Evolutionary conservation across 2,797 vertebrate genomes (phyloP).

Genomic region (Crenuchus spilurus): DNA sequence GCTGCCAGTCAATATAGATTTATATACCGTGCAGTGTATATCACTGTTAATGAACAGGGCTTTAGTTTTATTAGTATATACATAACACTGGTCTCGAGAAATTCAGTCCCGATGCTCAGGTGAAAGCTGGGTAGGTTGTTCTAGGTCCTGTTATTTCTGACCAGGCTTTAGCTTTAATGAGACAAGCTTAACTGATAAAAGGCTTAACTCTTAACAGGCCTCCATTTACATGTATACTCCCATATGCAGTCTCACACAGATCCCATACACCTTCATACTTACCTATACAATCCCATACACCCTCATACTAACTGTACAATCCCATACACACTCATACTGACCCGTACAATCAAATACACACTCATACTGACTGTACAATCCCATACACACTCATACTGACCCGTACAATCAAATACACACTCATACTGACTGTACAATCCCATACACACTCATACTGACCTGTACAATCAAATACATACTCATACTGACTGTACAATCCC

Average conservation of each 20-base stretch:
- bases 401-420: too few species aligned
- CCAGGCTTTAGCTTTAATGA: background rate
- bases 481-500: too few species aligned
- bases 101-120: background rate
- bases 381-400: too few species aligned
- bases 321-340: too few species aligned
- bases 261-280: background rate
- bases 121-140: background rate
- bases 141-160: background rate
- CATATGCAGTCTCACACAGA: too few species aligned
- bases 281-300: background rate
- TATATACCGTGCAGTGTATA: background rate
- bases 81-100: background rate
- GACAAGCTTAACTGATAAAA: slow-evolving; percentile 18
- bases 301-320: too few species aligned
- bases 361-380: too few species aligned
- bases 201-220: background rate
- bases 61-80: too few species aligned
- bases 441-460: too few species aligned
- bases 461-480: too few species aligned
- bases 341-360: too few species aligned
- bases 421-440: too few species aligned
- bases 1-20: background rate
- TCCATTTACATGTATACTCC: background rate
- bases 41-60: background rate